Evolutionary conservation across 2,113 vertebrate genomes (phyloP).

Genomic region (Pandion haliaetus): DNA sequence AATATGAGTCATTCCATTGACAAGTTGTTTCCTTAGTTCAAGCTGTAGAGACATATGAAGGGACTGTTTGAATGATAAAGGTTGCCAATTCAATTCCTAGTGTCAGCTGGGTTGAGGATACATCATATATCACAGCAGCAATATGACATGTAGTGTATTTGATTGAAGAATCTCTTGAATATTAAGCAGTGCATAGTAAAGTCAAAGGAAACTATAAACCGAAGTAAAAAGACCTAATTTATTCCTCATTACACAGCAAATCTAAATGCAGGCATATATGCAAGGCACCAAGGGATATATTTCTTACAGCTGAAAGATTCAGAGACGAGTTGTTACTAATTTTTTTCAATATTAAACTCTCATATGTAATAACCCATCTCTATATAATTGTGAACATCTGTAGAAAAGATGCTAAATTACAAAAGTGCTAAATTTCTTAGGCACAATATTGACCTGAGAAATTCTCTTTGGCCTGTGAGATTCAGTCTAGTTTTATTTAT

Average conservation of each 20-base stretch:
- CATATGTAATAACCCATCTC: not conserved
- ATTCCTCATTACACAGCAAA: not conserved
- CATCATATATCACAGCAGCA: not conserved
- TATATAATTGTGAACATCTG: not conserved
- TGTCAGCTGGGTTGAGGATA: not conserved
- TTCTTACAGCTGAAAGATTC: not conserved
- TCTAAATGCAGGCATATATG: not conserved
- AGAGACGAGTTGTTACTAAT: not conserved
- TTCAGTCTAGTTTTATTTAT: not conserved
- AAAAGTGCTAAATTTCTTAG: not conserved
- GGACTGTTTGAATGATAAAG: not conserved
- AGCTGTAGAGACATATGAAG: not conserved
- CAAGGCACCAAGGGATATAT: not conserved
- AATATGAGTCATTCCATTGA: not conserved
- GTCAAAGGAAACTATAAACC: not conserved
- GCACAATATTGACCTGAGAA: not conserved
- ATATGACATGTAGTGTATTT: not conserved
- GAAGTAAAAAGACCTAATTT: not conserved
- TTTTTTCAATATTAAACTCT: not conserved
- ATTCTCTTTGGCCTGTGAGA: not conserved
- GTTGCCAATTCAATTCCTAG: not conserved
- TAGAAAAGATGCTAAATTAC: not conserved
- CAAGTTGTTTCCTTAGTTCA: not conserved
- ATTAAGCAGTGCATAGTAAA: not conserved
- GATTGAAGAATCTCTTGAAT: not conserved